Evolutionary conservation across 2,113 vertebrate species (phyloP).

Genomic region (Piliocolobus tephrosceles): DNA sequence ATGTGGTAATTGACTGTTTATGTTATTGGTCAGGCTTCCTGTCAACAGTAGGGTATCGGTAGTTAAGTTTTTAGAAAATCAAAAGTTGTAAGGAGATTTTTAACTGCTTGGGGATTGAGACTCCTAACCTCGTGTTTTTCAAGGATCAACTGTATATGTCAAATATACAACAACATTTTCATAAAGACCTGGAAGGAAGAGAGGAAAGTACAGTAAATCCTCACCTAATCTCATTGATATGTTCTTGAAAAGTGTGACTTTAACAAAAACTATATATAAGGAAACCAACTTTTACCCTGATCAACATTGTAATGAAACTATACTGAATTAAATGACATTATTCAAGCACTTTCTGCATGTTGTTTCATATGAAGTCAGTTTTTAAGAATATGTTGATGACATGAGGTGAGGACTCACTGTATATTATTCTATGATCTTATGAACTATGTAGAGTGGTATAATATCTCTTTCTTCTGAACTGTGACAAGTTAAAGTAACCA

Average conservation of each 20-base stretch:
- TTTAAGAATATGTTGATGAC: neutral
- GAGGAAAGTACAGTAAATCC: neutral
- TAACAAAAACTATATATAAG: neutral
- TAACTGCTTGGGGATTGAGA: neutral
- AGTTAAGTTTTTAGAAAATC: neutral
- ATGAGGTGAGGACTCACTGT: neutral
- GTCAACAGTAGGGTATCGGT: neutral
- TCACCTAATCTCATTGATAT: neutral
- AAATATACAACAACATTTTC: neutral
- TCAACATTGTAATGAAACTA: neutral
- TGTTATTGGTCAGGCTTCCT: neutral
- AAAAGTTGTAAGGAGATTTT: neutral
- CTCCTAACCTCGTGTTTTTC: neutral
- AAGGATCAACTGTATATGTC: neutral
- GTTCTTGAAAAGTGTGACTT: neutral
- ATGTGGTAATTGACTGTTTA: neutral
- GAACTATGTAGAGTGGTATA: neutral
- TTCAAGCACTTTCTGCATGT: neutral
- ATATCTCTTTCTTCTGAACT: neutral
- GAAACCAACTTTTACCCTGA: neutral
- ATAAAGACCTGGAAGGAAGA: neutral
- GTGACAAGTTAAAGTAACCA: neutral
- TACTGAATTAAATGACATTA: neutral
- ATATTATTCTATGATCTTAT: neutral
- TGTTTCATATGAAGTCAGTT: neutral